Conservation (phyloP, 2,113 vertebrate species). For the Athene cunicularia region DNA sequence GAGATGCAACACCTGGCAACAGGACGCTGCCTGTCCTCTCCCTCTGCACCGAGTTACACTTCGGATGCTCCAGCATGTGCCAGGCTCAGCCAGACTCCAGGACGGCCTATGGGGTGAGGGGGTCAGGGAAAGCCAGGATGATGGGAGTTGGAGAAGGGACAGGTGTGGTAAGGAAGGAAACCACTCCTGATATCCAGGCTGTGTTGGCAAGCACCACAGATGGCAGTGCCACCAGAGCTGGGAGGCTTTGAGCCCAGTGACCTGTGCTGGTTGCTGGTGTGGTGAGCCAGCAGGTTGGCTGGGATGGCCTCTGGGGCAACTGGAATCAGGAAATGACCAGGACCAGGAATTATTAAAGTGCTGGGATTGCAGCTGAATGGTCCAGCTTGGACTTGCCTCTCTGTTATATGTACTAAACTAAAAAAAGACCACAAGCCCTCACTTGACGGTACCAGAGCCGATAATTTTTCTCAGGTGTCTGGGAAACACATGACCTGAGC, state of each 20-base stretch:
- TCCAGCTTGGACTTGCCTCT: background rate
- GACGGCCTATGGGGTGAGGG: fast-evolving
- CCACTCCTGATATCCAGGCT: background rate
- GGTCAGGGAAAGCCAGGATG: background rate
- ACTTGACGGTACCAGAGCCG: background rate
- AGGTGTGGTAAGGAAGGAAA: background rate
- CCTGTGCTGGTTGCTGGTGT: background rate
- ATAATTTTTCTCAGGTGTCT: background rate
- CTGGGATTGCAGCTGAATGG: background rate
- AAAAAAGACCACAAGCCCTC: background rate
- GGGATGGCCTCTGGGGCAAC: background rate
- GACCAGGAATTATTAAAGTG: background rate
- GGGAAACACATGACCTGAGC: background rate
- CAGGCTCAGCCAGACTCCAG: background rate
- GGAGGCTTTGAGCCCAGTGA: background rate
- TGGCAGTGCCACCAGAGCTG: background rate
- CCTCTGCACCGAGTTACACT: background rate
- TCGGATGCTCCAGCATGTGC: fast-evolving
- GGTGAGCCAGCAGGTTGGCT: background rate
- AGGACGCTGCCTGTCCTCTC: background rate
- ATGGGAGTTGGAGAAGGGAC: background rate
- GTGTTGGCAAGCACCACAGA: background rate
- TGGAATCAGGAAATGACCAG: background rate
- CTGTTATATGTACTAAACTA: too few relatives aligned
- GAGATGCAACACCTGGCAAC: background rate